phyloP scores from a whole-genome alignment of 53 echinoderm and acorn worm genomes.

The Antedon mediterranea region DNA sequence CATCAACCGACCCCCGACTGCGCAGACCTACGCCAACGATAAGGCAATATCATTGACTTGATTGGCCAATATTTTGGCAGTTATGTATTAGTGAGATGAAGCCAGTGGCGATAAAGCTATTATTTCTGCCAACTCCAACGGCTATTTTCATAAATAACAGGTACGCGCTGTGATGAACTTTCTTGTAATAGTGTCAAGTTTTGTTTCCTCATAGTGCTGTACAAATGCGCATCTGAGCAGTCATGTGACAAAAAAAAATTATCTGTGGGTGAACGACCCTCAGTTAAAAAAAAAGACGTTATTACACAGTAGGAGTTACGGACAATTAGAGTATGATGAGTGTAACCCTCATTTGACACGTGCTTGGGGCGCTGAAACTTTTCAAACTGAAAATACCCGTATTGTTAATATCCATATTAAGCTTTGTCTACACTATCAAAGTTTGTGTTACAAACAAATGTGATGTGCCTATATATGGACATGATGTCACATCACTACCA shows the following conservation, averaged over 20 bases:
- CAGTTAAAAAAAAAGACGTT: background rate
- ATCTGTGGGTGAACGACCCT: background rate
- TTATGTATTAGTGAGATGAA: background rate
- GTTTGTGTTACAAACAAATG: too few species aligned
- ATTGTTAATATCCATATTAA: too few species aligned
- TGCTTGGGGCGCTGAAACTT: too few species aligned
- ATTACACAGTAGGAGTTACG: background rate
- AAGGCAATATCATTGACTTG: background rate
- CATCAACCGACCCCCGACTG: too few species aligned
- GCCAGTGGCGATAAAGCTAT: background rate
- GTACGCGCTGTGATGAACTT: background rate
- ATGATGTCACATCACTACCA: too few species aligned
- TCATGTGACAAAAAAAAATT: background rate
- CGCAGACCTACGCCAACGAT: background rate
- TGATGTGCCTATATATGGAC: too few species aligned
- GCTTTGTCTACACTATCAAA: too few species aligned
- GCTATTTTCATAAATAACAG: background rate
- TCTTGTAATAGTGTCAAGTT: background rate
- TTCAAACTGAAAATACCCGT: too few species aligned
- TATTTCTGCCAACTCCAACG: background rate
- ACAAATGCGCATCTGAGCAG: background rate
- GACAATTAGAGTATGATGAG: background rate
- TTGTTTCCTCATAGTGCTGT: background rate
- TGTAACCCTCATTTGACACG: too few species aligned
- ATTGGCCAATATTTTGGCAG: background rate